These are phyloP conservation scores for Oscarella lobularis DNA, from an alignment of 37 sponge, comb jelly and placozoan genomes.

Conservation along the genomic window DNA sequence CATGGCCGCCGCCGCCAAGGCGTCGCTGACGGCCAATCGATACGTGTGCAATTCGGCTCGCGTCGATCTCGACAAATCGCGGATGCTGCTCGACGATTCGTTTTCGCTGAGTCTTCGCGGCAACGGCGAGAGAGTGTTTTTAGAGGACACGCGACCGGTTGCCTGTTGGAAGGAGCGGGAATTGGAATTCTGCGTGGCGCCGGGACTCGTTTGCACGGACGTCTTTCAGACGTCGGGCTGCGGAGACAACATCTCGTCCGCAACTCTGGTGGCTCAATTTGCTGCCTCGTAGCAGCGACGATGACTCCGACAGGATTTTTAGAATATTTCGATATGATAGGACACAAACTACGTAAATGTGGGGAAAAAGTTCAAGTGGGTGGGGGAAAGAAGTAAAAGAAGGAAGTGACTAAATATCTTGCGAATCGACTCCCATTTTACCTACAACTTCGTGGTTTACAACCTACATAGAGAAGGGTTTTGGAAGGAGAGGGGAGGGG, in stretches of 20 bases:
- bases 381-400: no score
- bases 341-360: no score
- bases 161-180: conserved; percentile 55
- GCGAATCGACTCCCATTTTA: no score
- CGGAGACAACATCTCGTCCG: conserved; percentile 68
- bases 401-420: no score
- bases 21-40: conserved; percentile 58
- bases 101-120: conserved; percentile 38
- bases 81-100: conserved; percentile 58
- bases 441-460: no score
- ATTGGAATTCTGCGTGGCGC: conserved; percentile 58
- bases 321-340: no score
- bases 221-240: conserved; percentile 54
- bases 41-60: conserved; percentile 38
- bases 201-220: conserved; percentile 54
- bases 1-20: conserved; percentile 52
- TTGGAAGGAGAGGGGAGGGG: no score
- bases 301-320: no score
- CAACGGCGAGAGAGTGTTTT: conserved; percentile 36
- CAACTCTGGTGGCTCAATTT: conserved; percentile 38
- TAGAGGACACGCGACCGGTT: conserved; percentile 53
- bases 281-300: no score
- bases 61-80: conserved; percentile 26
- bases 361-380: no score
- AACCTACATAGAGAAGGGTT: no score